Evolutionary conservation across 35 echinoderm and acorn worm species (phyloP).

Genomic region (Diadema setosum): DNA sequence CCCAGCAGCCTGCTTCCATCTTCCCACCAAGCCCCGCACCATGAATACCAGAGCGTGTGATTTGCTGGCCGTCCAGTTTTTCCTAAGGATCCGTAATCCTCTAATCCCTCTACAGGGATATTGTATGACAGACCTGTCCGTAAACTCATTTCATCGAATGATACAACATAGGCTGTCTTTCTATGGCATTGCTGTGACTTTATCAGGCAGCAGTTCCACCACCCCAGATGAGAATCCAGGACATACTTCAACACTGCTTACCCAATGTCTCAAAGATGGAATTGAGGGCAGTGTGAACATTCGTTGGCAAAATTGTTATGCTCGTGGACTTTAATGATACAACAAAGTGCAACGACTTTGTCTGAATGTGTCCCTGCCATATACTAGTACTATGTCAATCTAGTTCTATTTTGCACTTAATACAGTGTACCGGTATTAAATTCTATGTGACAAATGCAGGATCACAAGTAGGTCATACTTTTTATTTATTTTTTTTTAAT

Average conservation of each 20-base stretch:
- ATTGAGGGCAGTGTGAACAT: slow-evolving; percentile 37
- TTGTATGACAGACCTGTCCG: slow-evolving; percentile 32
- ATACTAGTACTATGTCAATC: too few species aligned
- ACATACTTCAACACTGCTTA: slow-evolving; percentile 32
- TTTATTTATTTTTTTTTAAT: too few species aligned
- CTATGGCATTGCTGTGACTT: not conserved
- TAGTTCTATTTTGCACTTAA: too few species aligned
- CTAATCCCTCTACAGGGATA: slow-evolving; percentile 21
- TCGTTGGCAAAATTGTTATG: slow-evolving; percentile 22
- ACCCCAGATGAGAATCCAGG: slow-evolving; percentile 17
- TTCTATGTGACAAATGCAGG: too few species aligned
- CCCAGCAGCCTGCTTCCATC: slow-evolving; percentile 50
- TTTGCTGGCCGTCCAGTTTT: not conserved
- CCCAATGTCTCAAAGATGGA: slow-evolving; percentile 11
- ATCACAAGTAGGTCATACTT: too few species aligned
- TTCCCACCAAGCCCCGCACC: slow-evolving; percentile 23
- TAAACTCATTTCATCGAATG: slow-evolving; percentile 41
- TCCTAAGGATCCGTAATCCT: slow-evolving; percentile 51
- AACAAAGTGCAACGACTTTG: slow-evolving; percentile 41
- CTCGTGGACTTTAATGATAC: slow-evolving; percentile 38
- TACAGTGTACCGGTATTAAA: too few species aligned
- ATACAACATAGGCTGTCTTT: slow-evolving; percentile 30
- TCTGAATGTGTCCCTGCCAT: slow-evolving; percentile 23
- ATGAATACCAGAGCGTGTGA: slow-evolving; percentile 32
- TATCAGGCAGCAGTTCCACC: slow-evolving; percentile 12